Conservation (phyloP, 2,113 vertebrate genomes). For the Callorhinus ursinus region DNA sequence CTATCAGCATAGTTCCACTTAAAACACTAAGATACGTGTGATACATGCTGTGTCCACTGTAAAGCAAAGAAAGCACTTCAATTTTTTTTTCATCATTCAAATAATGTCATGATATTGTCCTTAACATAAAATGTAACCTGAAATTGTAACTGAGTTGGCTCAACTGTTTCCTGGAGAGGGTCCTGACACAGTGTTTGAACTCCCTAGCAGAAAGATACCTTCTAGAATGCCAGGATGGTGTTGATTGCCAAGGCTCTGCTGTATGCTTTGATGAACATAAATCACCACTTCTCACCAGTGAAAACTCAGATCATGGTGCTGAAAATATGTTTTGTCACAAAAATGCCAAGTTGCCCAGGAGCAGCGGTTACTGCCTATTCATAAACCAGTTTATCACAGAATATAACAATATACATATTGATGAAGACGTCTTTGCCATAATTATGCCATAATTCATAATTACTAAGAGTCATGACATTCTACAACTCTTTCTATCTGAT, state of each 20-base stretch:
- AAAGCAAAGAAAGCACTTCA: not conserved
- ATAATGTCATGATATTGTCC: not conserved
- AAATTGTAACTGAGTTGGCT: not conserved
- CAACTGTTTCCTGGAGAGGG: not conserved
- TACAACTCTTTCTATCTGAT: not conserved
- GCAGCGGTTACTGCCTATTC: conserved; percentile 39
- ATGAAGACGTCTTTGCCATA: not conserved
- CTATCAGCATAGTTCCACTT: not conserved
- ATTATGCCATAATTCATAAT: not conserved
- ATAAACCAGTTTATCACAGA: conserved; percentile 4
- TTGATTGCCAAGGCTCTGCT: not conserved
- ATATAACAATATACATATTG: not conserved
- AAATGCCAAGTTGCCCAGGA: conserved; percentile 24
- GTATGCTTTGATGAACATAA: not conserved
- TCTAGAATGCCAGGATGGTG: not conserved
- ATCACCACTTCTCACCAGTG: not conserved
- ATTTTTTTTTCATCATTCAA: not conserved
- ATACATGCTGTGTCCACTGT: not conserved
- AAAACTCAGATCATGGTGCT: not conserved
- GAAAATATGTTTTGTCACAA: not conserved
- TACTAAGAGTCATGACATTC: not conserved
- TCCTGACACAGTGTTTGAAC: not conserved
- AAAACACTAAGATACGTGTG: not conserved
- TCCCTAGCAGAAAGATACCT: not conserved
- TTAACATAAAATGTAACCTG: conserved; percentile 3